These are phyloP conservation scores for Eufriesea mexicana DNA, from an alignment of 1,140 invertebrate genomes.

Conservation along the genomic window DNA sequence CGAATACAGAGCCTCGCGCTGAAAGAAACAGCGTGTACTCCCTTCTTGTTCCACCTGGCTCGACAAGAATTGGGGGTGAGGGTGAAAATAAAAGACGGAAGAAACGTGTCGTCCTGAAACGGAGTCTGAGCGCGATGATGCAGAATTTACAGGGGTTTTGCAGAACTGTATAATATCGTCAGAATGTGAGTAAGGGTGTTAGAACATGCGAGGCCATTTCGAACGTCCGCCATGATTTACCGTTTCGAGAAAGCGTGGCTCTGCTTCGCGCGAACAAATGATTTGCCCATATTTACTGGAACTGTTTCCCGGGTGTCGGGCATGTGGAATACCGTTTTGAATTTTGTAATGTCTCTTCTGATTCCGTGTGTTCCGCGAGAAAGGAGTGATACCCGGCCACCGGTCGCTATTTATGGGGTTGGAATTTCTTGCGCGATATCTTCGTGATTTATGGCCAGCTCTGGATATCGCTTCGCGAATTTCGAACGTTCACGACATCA, in stretches of 20 bases:
- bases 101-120: neutral
- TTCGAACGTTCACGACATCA: no score
- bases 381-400: neutral
- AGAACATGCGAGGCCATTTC: conserved; percentile 6
- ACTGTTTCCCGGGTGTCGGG: neutral
- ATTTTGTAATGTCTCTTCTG: neutral
- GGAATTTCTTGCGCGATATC: neutral
- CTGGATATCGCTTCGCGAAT: no score
- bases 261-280: neutral
- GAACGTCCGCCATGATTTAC: conserved; percentile 2
- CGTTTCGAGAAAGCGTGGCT: neutral
- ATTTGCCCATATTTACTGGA: conserved; percentile 5
- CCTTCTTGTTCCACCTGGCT: neutral
- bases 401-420: neutral
- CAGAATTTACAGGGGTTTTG: neutral
- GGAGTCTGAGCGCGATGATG: neutral
- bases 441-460: neutral
- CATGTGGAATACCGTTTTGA: neutral
- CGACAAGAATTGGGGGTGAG: neutral
- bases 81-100: neutral
- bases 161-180: neutral
- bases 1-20: neutral
- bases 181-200: neutral
- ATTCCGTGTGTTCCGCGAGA: neutral
- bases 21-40: neutral